Base-by-base conservation (phyloP, 2,888 invertebrate species). In the Dascillus cervinus region DNA sequence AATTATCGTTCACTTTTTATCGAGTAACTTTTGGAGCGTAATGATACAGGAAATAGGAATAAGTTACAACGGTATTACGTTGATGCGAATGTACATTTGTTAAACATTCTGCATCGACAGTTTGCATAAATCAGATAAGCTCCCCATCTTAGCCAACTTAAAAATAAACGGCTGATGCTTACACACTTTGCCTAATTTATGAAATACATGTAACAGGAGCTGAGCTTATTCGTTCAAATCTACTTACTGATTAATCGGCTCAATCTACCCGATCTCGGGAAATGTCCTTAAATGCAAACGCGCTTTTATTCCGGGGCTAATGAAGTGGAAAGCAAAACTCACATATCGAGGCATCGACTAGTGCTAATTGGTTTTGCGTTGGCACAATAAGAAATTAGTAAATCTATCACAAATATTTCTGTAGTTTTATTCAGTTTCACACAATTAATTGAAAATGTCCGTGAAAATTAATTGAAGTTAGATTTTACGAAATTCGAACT, bases 1-100 rank as follows among this genome's bases (percentile, higher is more conserved):
- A 37, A 37, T 37, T 37, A 37, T 29, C 37, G 37, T 24, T 29
- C 26, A 19, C 29, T 30, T 37, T 37, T 30, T 34, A 34, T 34
- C 30, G 29, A 27, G 25, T 23, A 37, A 30, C 34, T 35, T 22
- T 24, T 26, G 26, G 13, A 35, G 26, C 30, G 26, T 30, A 35
- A 35, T 30, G 34, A 35, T 30, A 24, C 29, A 19, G 33, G 29
- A 35, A 35, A 35, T 26, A 22, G 27, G 27, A 22, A 15, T 9
- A 30, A 26, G 13, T 30, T 22, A 13, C 21, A 30, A 15, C 26
- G 25, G 25, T 34, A 34, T 25, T 29, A 21, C 25, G 11, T 23
- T 29, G 34, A 34, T 34, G 34, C 29, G 34, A 29, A 34, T 29
- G 29, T 29, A 29, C 29, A 34, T 29, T 34, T 34, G 29, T 29